Conservation (phyloP, 2,888 invertebrate genomes). For the Ectemnius cavifrons region DNA sequence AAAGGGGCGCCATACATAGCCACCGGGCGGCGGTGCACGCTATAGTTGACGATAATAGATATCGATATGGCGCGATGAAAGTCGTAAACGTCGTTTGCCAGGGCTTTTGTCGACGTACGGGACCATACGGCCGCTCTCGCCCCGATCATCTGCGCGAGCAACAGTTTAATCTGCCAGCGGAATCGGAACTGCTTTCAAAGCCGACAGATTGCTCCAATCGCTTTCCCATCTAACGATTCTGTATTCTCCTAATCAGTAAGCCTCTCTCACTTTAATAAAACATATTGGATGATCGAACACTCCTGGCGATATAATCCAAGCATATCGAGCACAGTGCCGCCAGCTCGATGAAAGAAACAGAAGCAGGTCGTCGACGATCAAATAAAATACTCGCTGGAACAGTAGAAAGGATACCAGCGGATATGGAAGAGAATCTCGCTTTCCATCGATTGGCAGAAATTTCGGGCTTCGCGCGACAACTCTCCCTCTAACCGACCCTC, state of each 20-base stretch:
- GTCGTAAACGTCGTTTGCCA: constrained; percentile 3
- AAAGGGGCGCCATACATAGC: not conserved
- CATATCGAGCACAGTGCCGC: not conserved
- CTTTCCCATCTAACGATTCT: not conserved
- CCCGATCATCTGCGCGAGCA: not conserved
- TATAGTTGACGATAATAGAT: constrained; percentile 6
- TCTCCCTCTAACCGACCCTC: constrained; percentile 1
- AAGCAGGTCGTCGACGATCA: not conserved
- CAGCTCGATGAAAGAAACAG: not conserved
- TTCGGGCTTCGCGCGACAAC: not conserved
- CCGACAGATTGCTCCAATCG: not conserved
- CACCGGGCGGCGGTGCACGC: not conserved
- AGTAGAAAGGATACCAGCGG: not conserved
- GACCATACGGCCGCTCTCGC: not conserved
- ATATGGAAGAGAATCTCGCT: not conserved
- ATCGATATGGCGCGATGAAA: constrained; percentile 9
- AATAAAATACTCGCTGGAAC: not conserved
- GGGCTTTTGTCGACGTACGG: constrained; percentile 8
- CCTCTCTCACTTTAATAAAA: not conserved
- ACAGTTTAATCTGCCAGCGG: constrained; percentile 10
- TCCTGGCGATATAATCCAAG: too few species aligned
- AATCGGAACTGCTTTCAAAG: constrained; percentile 11
- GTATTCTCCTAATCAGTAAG: not conserved
- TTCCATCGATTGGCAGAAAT: not conserved
- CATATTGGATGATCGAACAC: too few species aligned